Percentiles rank a stretch among this genome's conserved stretches.
These are phyloP conservation scores for Uromys caudimaculatus DNA, from an alignment of 2,797 vertebrate species.

Conservation along the genomic window DNA sequence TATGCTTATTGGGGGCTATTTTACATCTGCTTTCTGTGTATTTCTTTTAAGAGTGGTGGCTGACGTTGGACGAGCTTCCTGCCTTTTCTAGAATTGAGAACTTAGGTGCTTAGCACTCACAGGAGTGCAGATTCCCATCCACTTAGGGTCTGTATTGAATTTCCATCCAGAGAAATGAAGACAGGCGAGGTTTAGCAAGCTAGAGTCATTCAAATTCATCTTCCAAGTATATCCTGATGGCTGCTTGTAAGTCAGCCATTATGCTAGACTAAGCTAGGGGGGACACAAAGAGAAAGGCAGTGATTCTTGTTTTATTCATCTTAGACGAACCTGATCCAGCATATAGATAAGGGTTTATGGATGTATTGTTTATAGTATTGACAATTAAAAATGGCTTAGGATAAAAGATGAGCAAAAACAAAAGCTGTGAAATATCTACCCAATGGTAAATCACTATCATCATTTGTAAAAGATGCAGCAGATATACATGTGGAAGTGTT, in stretches of 20 bases:
- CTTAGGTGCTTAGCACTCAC: background rate
- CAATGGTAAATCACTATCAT: background rate
- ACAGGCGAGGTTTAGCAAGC: background rate
- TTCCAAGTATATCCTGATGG: background rate
- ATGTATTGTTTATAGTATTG: background rate
- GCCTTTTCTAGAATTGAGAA: slow-evolving; percentile 21
- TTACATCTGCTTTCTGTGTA: slow-evolving; percentile 31
- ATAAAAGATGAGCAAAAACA: slow-evolving; percentile 23
- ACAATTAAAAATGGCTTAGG: slow-evolving; percentile 47
- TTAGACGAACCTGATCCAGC: background rate
- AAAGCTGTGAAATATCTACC: background rate
- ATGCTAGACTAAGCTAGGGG: background rate
- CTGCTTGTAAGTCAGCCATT: background rate
- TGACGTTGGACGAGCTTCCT: background rate
- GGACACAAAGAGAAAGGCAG: background rate
- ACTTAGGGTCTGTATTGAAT: background rate
- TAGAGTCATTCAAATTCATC: background rate
- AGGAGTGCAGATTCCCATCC: background rate
- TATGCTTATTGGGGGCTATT: background rate
- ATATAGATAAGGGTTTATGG: slow-evolving; percentile 9
- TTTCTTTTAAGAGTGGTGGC: slow-evolving; percentile 45
- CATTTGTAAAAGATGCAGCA: background rate
- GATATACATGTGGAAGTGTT: background rate
- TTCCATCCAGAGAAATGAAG: background rate
- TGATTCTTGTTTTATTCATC: background rate